Evolutionary conservation across 2,888 invertebrate species (phyloP).

Genomic region (Hirtodrosophila confusa): DNA sequence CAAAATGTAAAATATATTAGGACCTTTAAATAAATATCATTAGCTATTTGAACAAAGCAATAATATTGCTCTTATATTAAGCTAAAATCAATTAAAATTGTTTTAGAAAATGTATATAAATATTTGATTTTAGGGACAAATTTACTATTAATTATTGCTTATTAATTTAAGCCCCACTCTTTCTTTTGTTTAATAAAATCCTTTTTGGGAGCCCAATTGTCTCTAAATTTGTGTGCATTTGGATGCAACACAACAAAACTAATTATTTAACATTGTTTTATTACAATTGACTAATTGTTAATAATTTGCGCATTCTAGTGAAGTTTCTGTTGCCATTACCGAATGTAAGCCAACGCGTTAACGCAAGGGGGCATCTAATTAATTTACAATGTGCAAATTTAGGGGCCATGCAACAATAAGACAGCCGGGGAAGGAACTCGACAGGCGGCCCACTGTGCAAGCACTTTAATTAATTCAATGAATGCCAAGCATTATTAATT

Average conservation of each 20-base stretch:
- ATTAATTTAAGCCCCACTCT: too few relatives aligned
- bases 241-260: slow-evolving; percentile 42
- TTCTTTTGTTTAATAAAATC: too few relatives aligned
- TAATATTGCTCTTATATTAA: too few relatives aligned
- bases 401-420: slow-evolving; percentile 40
- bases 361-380: slow-evolving; percentile 64
- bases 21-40: too few relatives aligned
- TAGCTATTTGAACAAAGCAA: too few relatives aligned
- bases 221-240: background rate
- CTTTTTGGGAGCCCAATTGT: background rate
- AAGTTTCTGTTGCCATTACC: slow-evolving; percentile 12
- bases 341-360: slow-evolving; percentile 24
- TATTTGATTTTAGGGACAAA: too few relatives aligned
- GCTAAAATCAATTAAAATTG: too few relatives aligned
- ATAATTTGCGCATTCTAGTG: slow-evolving; percentile 53
- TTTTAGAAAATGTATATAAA: too few relatives aligned
- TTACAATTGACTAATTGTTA: slow-evolving; percentile 68
- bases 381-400: slow-evolving; percentile 70
- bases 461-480: slow-evolving; percentile 74
- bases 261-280: slow-evolving; percentile 71
- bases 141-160: too few relatives aligned
- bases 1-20: too few relatives aligned
- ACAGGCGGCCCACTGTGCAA: slow-evolving; percentile 5
- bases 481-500: slow-evolving; percentile 77
- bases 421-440: slow-evolving; percentile 5